Conservation (phyloP, 2,113 vertebrate genomes). For the Okapia johnstoni region DNA sequence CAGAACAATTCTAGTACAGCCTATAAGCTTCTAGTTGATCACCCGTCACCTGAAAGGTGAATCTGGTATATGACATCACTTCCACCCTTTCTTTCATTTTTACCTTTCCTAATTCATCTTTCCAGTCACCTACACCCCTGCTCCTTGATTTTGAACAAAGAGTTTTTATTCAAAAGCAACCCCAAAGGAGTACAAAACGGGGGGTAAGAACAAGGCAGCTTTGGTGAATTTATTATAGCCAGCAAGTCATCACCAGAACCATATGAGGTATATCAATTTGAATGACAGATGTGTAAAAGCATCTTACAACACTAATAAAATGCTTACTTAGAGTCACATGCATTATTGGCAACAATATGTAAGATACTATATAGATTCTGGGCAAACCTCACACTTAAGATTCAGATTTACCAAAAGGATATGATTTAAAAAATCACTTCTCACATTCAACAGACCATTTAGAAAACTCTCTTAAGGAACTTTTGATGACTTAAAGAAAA, state of each 20-base stretch:
- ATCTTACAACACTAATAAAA: background rate
- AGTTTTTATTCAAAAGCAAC: background rate
- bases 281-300: conserved; percentile 34
- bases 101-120: background rate
- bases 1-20: background rate
- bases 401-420: background rate
- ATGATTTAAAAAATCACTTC: conserved; percentile 52
- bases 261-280: background rate
- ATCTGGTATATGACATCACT: background rate
- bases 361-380: background rate
- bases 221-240: conserved; percentile 10
- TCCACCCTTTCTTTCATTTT: background rate
- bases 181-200: background rate
- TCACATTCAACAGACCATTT: conserved; percentile 20
- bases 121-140: background rate
- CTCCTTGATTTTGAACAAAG: background rate
- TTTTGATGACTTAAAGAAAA: conserved; percentile 60
- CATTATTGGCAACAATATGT: background rate
- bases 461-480: conserved; percentile 45
- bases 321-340: background rate
- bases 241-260: conserved; percentile 1
- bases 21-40: background rate
- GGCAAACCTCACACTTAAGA: conserved; percentile 34
- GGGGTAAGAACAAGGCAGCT: background rate
- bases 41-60: background rate